Base-by-base conservation (phyloP, 2,113 vertebrate genomes). In the Oenanthe oenanthe region DNA sequence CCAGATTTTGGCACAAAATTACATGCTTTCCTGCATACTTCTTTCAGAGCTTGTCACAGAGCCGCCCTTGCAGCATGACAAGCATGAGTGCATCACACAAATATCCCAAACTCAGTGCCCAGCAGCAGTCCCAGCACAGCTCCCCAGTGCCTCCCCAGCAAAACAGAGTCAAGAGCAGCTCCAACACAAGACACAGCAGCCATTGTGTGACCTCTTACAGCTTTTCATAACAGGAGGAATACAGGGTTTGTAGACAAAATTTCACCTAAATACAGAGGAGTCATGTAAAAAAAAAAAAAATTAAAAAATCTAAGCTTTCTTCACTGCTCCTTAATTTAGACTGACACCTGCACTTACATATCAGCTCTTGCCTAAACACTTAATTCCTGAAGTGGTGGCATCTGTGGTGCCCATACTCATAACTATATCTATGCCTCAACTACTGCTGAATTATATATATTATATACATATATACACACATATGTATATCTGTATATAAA, bases 201-300 rank as follows among this genome's bases (percentile, higher is more conserved):
- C 0, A 7, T 3, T 45, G 7, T 32, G 26, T 32, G 20, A 68
- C 34, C 26, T 60, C 43, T 26, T 40, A 38, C 1, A 3, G 47
- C 38, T 74, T 60, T 89, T 65, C 42, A 47, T 29, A 25, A 22
- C 32, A 29, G 45, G 4, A 73, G 8, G 83, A 80, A 76, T 24
- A 38, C 0, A 2, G 29, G 6, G 22, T 16, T 36, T 40, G 22
- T 13, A 81, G 48, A 8, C 8, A 28, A 62, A 38, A 71, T 36
- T 45, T 81, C 51, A 70, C 15, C 74, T 60, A 85, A 81, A 89
- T 15, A 72, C 18, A 75, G 53, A 53, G 4, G 10, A 68, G 28
- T 31, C 0, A 31, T 50, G 6, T 5, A 5, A 21, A 50, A 54
- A 45, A 15, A 17, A 38, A n/a, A n/a, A n/a, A n/a, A n/a, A n/a